Conservation (phyloP, 2,797 vertebrate species). For the Ctenosaura bakeri region DNA sequence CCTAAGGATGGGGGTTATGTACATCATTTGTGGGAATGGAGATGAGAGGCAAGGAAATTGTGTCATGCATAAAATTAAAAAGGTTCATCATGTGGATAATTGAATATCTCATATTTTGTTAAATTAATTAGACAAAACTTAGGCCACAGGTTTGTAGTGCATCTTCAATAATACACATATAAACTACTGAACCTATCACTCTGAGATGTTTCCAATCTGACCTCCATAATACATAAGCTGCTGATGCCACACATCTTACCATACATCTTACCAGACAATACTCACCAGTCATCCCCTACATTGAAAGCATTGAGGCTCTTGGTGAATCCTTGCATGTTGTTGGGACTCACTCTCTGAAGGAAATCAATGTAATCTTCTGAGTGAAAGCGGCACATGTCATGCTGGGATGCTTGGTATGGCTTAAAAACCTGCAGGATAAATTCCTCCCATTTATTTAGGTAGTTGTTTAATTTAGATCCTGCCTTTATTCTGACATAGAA, state of each 20-base stretch:
- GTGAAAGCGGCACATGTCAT: slow-evolving; percentile 99
- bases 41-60: not conserved
- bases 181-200: not conserved
- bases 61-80: not conserved
- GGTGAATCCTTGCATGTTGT: slow-evolving; percentile 99
- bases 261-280: not conserved
- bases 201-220: not conserved
- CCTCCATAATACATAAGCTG: not conserved
- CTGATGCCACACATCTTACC: not conserved
- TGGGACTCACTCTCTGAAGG: slow-evolving; percentile 97
- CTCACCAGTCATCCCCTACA: slow-evolving; percentile 98
- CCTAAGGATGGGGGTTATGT: not conserved
- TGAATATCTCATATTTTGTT: not conserved
- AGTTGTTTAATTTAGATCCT: too few species aligned
- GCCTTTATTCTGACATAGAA: too few species aligned
- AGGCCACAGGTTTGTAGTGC: not conserved
- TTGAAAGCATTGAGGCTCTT: slow-evolving; percentile 99
- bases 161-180: not conserved
- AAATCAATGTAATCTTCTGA: slow-evolving; percentile 99
- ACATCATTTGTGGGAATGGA: not conserved
- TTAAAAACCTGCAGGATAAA: slow-evolving; percentile 90
- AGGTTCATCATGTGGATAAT: not conserved
- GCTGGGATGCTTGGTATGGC: slow-evolving; percentile 97
- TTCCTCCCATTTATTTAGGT: not conserved
- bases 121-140: not conserved